Percentiles rank a stretch among this genome's conserved stretches.
phyloP scores from a whole-genome alignment of 2,888 invertebrate genomes.

The Tipula lateralis region DNA sequence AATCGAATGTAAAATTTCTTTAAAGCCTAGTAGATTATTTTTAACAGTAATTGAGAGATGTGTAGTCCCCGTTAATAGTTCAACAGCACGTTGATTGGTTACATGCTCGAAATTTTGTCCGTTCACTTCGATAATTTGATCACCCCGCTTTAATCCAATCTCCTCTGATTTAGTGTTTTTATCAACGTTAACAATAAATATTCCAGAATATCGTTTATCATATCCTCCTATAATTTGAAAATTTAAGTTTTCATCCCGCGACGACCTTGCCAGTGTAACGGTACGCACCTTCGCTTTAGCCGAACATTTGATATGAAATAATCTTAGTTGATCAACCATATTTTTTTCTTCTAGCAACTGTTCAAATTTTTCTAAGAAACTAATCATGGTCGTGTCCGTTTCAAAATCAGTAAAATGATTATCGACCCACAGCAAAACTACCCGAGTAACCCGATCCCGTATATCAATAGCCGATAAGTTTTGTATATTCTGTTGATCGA shows the following conservation, averaged over 20 bases:
- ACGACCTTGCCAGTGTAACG: slow-evolving; percentile 85
- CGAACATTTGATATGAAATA: slow-evolving; percentile 94
- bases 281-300: slow-evolving; percentile 92
- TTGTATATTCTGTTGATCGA: slow-evolving; percentile 44
- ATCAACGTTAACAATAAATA: slow-evolving; percentile 93
- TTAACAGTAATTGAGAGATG: slow-evolving; percentile 95
- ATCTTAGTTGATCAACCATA: slow-evolving; percentile 74
- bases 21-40: slow-evolving; percentile 87
- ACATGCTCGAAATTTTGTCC: slow-evolving; percentile 95
- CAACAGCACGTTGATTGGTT: slow-evolving; percentile 83
- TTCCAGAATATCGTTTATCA: slow-evolving; percentile 84
- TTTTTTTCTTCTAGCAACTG: slow-evolving; percentile 74
- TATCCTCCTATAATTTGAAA: slow-evolving; percentile 93
- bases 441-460: slow-evolving; percentile 80
- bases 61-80: slow-evolving; percentile 88
- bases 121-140: slow-evolving; percentile 97
- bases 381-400: slow-evolving; percentile 93
- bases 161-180: slow-evolving; percentile 91
- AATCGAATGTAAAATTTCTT: slow-evolving; percentile 56
- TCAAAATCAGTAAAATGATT: slow-evolving; percentile 98
- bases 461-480: slow-evolving; percentile 43
- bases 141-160: slow-evolving; percentile 92
- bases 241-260: slow-evolving; percentile 87
- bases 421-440: slow-evolving; percentile 96
- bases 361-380: slow-evolving; percentile 90